Evolutionary conservation across 2,888 invertebrate species (phyloP).

Genomic region (Drosophila borborema): DNA sequence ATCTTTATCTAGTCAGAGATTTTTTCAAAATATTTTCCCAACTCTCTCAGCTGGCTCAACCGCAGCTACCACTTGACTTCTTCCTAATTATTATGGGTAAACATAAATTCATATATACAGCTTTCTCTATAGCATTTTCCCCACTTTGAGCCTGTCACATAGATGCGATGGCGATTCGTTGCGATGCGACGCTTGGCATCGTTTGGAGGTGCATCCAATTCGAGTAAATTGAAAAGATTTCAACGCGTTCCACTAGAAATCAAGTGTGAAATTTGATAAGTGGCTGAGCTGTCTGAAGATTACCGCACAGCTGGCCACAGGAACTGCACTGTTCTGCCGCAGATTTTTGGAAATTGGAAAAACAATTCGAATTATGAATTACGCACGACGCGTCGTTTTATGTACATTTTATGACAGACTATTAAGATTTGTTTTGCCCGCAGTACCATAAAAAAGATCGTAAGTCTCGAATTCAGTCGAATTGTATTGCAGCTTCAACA

Average conservation of each 20-base stretch:
- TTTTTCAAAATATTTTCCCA: constrained; percentile 5
- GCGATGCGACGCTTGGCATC: constrained; percentile 20
- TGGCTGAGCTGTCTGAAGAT: constrained; percentile 54
- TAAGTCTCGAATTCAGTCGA: constrained; percentile 13
- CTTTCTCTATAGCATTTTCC: background rate
- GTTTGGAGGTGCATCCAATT: constrained; percentile 36
- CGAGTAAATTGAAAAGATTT: constrained; percentile 29
- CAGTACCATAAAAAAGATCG: constrained; percentile 29
- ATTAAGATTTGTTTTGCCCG: constrained; percentile 49
- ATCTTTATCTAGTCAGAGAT: constrained; percentile 34
- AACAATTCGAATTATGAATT: constrained; percentile 43
- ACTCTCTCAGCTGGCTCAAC: background rate
- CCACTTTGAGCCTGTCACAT: constrained; percentile 31
- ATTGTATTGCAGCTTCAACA: background rate
- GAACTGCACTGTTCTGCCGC: constrained; percentile 13
- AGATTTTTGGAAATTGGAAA: constrained; percentile 16
- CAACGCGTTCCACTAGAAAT: constrained; percentile 54
- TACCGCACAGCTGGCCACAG: constrained; percentile 48
- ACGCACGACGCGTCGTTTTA: constrained; percentile 45
- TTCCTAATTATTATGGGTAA: constrained; percentile 46
- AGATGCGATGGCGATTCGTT: constrained; percentile 36
- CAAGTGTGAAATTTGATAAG: constrained; percentile 75
- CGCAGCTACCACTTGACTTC: constrained; percentile 53
- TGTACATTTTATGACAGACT: constrained; percentile 55
- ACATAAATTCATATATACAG: constrained; percentile 40